These are phyloP conservation scores for Fabriciana adippe DNA, from an alignment of 2,888 invertebrate species.

Conservation along the genomic window DNA sequence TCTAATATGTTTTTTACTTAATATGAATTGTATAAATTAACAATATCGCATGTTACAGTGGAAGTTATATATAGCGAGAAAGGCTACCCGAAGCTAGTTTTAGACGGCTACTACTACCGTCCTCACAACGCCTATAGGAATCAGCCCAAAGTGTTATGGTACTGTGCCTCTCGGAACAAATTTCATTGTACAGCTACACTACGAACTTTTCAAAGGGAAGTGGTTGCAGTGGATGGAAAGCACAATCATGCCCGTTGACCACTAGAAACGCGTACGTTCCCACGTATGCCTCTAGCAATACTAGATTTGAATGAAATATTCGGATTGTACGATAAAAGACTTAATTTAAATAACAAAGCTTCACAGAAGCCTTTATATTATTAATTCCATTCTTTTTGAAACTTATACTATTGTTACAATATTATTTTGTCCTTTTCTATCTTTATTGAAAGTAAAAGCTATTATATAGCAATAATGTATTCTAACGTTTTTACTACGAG, in stretches of 20 bases:
- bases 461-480: no score
- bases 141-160: slow-evolving; percentile 70
- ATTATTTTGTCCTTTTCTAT: no score
- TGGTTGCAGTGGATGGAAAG: slow-evolving; percentile 58
- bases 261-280: slow-evolving; percentile 37
- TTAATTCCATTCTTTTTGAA: background rate
- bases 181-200: slow-evolving; percentile 65
- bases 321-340: background rate
- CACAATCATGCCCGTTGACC: slow-evolving; percentile 67
- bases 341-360: background rate
- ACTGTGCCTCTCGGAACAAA: slow-evolving; percentile 65
- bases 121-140: slow-evolving; percentile 76
- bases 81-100: slow-evolving; percentile 69
- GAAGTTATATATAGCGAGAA: slow-evolving; percentile 62
- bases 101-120: slow-evolving; percentile 66
- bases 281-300: slow-evolving; percentile 24
- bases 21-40: slow-evolving; percentile 16
- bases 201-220: slow-evolving; percentile 61
- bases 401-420: no score
- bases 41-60: slow-evolving; percentile 53
- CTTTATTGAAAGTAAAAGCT: no score
- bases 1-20: background rate
- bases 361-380: background rate
- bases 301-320: background rate
- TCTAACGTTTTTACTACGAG: no score